These are phyloP conservation scores for Riptortus pedestris DNA, from an alignment of 1,140 invertebrate genomes.

Conservation along the genomic window DNA sequence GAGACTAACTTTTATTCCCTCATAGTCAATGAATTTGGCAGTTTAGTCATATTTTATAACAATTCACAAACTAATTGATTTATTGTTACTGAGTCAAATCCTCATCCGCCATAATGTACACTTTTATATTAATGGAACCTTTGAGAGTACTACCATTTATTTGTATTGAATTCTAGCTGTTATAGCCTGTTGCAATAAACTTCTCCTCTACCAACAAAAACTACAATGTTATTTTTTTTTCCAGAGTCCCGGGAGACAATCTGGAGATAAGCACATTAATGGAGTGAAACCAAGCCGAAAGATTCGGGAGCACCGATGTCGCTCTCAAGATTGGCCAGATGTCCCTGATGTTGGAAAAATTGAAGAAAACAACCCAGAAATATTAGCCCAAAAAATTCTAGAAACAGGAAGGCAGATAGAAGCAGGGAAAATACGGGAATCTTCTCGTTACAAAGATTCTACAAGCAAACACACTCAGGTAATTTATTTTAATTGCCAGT, in stretches of 20 bases:
- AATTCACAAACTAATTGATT: too few species aligned
- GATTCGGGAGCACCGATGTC: slow-evolving; percentile 56
- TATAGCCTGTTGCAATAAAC: too few species aligned
- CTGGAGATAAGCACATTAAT: slow-evolving; percentile 18
- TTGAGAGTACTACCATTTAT: too few species aligned
- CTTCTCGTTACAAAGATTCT: slow-evolving; percentile 12
- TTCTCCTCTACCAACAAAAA: too few species aligned
- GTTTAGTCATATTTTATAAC: too few species aligned
- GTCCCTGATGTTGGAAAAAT: slow-evolving; percentile 81
- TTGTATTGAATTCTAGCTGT: too few species aligned
- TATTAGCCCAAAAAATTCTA: slow-evolving; percentile 76
- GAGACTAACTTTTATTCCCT: too few species aligned
- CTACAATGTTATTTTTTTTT: neutral
- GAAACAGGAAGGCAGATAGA: slow-evolving; percentile 80
- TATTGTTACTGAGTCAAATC: too few species aligned
- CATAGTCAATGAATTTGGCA: too few species aligned
- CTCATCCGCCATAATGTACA: too few species aligned
- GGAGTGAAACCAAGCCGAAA: slow-evolving; percentile 41
- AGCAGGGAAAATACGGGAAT: slow-evolving; percentile 52
- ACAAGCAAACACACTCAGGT: slow-evolving; percentile 9
- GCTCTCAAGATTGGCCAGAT: slow-evolving; percentile 82
- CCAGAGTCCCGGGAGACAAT: neutral
- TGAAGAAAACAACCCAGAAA: slow-evolving; percentile 81
- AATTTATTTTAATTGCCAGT: too few species aligned
- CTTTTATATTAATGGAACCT: too few species aligned